Evolutionary conservation across 2,797 vertebrate species (phyloP), one percentile per base, ranked within the genome.

Genomic region (Pogonophryne albipinna): DNA sequence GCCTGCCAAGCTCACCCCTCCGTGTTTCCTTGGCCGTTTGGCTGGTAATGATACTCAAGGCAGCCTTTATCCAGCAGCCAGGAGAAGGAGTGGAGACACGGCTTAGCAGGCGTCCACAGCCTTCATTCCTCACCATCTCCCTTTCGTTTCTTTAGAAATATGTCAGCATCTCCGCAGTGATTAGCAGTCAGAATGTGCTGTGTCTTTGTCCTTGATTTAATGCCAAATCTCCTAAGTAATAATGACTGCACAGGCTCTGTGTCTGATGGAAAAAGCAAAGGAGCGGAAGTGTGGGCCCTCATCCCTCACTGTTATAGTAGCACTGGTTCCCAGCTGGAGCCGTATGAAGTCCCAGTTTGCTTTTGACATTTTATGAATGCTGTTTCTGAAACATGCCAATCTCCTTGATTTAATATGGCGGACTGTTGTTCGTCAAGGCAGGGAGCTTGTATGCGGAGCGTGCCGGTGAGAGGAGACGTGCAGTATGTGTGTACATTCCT

Each of bases 171-270:
- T 50, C 75, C 4, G 53, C 9, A 45, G 83, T 89, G 87, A 93
- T 93, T 91, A 92, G 84, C 90, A 92, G 85, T 89, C 89, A 84
- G 86, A 84, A 87, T 80, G 81, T 78, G 78, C 84, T 19, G 76
- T 38, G 73, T 88, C 84, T 90, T 91, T 92, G 91, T 92, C 89
- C 90, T 92, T 93, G 87, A 93, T 93, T 93, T 91, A 84, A 85
- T 83, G 89, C 86, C 91, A 91, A 87, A 89, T 86, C 87, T 90
- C 67, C 73, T 84, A 85, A 92, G 91, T 85, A 90, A 89, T 92
- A 92, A 90, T 83, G 87, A 90, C 90, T 90, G 86, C 83, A 84
- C 80, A 78, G 73, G 67, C 66, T 83, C 77, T 60, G 84, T 85
- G 71, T 81, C 84, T 84, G 81, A 81, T 0, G 78, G 42, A 77